A percentile compares a stretch with the other conserved stretches of the same genome.
phyloP scores from a whole-genome alignment of 2,113 vertebrate genomes.

The Trichechus manatus region DNA sequence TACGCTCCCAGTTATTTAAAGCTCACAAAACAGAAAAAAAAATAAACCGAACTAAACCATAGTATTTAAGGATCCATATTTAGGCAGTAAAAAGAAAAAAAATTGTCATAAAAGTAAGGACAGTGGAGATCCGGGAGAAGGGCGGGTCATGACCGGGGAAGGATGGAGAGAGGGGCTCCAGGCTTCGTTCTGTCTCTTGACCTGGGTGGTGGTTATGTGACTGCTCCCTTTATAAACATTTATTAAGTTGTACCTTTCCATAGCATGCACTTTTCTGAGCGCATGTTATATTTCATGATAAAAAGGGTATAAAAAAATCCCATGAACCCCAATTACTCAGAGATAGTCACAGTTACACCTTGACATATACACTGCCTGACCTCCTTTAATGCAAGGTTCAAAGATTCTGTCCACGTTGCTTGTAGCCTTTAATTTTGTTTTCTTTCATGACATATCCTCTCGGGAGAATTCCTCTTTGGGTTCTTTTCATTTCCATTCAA shows the following conservation, averaged over 20 bases:
- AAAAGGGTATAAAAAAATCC: background rate
- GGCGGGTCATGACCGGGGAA: background rate
- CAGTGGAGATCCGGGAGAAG: background rate
- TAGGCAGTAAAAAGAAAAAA: background rate
- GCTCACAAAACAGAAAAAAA: background rate
- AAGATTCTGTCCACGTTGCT: background rate
- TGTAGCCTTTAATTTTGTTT: constrained; percentile 20
- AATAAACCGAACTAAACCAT: background rate
- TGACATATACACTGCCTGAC: background rate
- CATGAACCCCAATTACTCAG: background rate
- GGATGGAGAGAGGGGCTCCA: background rate
- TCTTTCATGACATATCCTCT: constrained; percentile 32
- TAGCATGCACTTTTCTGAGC: background rate
- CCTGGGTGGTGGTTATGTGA: background rate
- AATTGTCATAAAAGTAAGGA: background rate
- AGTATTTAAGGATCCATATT: background rate
- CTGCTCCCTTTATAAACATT: background rate
- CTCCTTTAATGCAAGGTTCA: background rate
- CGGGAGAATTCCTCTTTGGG: background rate
- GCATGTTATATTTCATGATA: background rate
- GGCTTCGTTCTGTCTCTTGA: background rate
- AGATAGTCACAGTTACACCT: background rate
- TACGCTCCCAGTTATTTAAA: background rate
- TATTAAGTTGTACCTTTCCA: background rate
- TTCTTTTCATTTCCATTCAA: constrained; percentile 74